Base-by-base conservation (phyloP, 2,888 invertebrate species). In the Zygothrica quintamaculata region DNA sequence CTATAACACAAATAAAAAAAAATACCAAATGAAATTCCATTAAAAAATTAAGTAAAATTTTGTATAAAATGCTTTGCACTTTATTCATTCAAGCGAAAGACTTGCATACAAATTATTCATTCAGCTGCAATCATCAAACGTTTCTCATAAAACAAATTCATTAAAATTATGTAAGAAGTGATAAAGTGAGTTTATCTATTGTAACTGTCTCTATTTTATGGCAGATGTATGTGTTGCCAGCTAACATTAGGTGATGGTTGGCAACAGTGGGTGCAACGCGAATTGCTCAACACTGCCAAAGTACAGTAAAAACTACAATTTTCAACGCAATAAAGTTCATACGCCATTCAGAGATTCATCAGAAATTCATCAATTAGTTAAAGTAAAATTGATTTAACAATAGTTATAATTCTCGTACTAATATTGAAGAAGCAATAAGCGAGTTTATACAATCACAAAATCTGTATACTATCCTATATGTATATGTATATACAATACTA, bases 381-480 rank as follows among this genome's bases (percentile, higher is more conserved):
- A 55, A 61, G 18, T 3, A 22, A 22, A 22, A 22, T 22, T 33
- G 25, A 70, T 42, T 61, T 26, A 42, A 40, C 37, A 25, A 16
- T 47, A 39, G n/a, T n/a, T n/a, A n/a, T 39, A 65, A 56, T 46
- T 50, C 31, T 33, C 29, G 8, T 65, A 51, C 60, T 72, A 59
- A 52, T 56, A 76, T 46, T 37, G 53, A 77, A 51, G 62, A 87
- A 87, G 80, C 80, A 87, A 81, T 87, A 80, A 55, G n/a, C 86
- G 73, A 76, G 77, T 72, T 79, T 68, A 87, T 67, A 85, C 80
- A 80, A 80, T 80, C 80, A 85, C 58, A 37, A 48, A 40, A 29
- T 26, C 39, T 44, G 18, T 22, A 22, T 22, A 22, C 3, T 22
- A 22, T 22, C 2, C 3, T 22, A 3, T 5, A 3, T 22, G 18